These are phyloP conservation scores for Tachystola acroxantha DNA, from an alignment of 2,888 invertebrate genomes.

Conservation along the genomic window DNA sequence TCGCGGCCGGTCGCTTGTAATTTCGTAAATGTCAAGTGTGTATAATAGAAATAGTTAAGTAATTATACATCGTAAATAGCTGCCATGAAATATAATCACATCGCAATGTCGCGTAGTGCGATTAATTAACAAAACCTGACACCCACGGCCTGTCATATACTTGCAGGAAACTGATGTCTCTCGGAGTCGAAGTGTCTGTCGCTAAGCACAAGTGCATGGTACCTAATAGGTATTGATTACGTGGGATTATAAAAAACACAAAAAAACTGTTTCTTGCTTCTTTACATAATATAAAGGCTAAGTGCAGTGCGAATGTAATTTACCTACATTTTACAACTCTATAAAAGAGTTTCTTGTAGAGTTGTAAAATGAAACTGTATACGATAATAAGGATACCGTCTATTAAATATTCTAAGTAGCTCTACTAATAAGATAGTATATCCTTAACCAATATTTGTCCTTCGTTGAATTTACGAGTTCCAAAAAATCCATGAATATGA, in stretches of 20 bases:
- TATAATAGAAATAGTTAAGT: slow-evolving; percentile 1
- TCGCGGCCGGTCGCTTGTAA: slow-evolving; percentile 1
- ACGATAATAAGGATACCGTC: no score
- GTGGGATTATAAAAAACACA: no score
- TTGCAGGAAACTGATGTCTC: neutral
- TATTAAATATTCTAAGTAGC: no score
- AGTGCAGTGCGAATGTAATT: no score
- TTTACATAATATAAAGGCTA: no score
- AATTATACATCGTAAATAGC: slow-evolving; percentile 1
- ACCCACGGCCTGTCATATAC: neutral
- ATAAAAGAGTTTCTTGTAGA: no score
- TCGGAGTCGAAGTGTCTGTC: neutral
- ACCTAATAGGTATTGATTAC: no score
- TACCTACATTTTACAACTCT: no score
- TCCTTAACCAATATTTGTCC: neutral
- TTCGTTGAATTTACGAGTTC: neutral
- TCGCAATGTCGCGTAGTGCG: slow-evolving; percentile 1
- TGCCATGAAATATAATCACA: slow-evolving; percentile 1
- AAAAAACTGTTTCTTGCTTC: no score
- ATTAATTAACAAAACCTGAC: slow-evolving; percentile 2
- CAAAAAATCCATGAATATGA: neutral
- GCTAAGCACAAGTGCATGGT: neutral
- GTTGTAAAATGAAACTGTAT: no score
- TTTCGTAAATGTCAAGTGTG: slow-evolving; percentile 9
- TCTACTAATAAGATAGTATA: no score